Percentiles rank a stretch among this genome's conserved stretches.
phyloP scores from a whole-genome alignment of 1,140 invertebrate species.

The Macrosteles quadrilineatus region DNA sequence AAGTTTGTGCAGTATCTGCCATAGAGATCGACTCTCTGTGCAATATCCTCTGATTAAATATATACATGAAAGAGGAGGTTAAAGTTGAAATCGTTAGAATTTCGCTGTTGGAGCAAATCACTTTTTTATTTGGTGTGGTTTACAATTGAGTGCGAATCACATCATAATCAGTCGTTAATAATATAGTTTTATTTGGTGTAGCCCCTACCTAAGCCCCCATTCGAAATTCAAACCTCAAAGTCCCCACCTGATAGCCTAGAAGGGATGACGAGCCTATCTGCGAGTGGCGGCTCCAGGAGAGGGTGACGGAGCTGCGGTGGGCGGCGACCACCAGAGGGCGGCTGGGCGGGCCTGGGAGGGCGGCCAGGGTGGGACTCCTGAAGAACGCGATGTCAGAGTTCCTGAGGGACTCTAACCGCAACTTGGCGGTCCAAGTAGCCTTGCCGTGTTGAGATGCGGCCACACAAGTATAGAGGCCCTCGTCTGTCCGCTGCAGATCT shows the following conservation, averaged over 20 bases:
- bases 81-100: no score
- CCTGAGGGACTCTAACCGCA: constrained; percentile 76
- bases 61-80: no score
- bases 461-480: constrained; percentile 80
- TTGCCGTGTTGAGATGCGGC: constrained; percentile 82
- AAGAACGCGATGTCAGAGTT: constrained; percentile 86
- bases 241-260: constrained; percentile 72
- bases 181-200: no score
- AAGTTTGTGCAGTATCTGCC: no score
- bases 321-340: constrained; percentile 72
- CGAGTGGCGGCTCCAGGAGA: constrained; percentile 77
- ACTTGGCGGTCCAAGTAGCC: constrained; percentile 80
- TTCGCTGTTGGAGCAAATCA: no score
- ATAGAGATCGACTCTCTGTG: no score
- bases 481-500: constrained; percentile 72
- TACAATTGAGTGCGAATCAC: no score
- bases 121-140: no score
- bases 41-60: no score
- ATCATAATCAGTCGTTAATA: no score
- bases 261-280: constrained; percentile 78
- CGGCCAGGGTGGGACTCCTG: constrained; percentile 72
- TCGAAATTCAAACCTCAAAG: no score
- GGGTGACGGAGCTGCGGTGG: constrained; percentile 72
- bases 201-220: no score
- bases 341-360: constrained; percentile 75